Base-by-base conservation (phyloP, 2,797 vertebrate species). In the Brachymystax lenok region DNA sequence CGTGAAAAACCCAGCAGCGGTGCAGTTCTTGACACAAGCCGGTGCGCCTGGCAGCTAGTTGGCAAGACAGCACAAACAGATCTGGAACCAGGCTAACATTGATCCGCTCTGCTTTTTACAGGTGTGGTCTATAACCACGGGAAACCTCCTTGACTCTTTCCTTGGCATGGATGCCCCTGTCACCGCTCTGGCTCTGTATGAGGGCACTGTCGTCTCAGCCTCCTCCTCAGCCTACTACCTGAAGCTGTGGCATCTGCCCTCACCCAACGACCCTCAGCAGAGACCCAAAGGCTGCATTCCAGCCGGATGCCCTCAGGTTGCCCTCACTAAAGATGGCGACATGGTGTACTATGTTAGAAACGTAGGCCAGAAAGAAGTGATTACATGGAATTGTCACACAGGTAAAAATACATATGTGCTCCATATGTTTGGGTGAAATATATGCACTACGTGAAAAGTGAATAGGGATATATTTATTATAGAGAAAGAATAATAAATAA, bases 101-200 rank as follows among this genome's bases (percentile, higher is more conserved):
- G 17, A 30, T 28, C 52, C 52, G 6, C 50, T 51, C 19, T 28
- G 63, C 21, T 40, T 24, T 64, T 2, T 28, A 35, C 79, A 97
- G 97, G 88, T 96, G 52, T 97, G 96, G 96, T 95, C 93, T 2
- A 85, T 97, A 71, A 93, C 93, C 6, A 94, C 93, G 1, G 95
- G 95, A 0, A 74, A 86, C 0, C 84, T 96, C 82, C 72, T 92
- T 59, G 93, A 94, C 54, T 50, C 84, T 0, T 85, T 96, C 3
- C 89, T 92, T 52, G 94, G 94, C 0, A 85, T 87, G 0, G 92
- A 94, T 3, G 89, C 89, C 21, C 89, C 95, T 0, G 89, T 92
- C 35, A 95, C 88, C 0, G 83, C 88, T 0, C 69, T 95, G 30
- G 73, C 79, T 2, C 33, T 91, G 3, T 86, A 72, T 0, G 71